phyloP scores from a whole-genome alignment of 2,888 invertebrate species.

The Drosophila mercatorum region DNA sequence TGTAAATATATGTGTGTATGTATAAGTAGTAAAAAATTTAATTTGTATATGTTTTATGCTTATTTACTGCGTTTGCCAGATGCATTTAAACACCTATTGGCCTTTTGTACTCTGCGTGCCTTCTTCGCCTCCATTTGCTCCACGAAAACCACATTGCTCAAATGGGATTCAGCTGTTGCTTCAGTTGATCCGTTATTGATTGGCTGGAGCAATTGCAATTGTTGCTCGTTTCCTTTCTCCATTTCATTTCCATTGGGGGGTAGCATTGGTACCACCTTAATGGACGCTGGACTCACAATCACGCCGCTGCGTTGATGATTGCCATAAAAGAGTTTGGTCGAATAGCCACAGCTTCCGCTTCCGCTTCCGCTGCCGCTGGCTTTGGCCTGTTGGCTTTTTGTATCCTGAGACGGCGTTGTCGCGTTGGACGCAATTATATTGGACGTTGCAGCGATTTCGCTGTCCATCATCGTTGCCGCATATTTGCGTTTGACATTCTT shows the following conservation, averaged over 20 bases:
- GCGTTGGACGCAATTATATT: slow-evolving; percentile 65
- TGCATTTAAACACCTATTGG: slow-evolving; percentile 84
- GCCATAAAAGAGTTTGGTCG: slow-evolving; percentile 77
- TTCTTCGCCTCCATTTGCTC: slow-evolving; percentile 82
- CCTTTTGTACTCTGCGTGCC: slow-evolving; percentile 85
- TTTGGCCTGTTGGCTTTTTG: slow-evolving; percentile 4
- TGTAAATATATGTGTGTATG: slow-evolving; percentile 59
- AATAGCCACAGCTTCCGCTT: slow-evolving; percentile 52
- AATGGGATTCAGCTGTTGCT: slow-evolving; percentile 33
- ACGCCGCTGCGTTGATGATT: slow-evolving; percentile 77
- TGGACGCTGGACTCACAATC: slow-evolving; percentile 76
- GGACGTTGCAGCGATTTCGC: slow-evolving; percentile 47
- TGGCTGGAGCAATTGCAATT: slow-evolving; percentile 13
- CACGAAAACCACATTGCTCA: slow-evolving; percentile 36
- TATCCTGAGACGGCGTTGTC: slow-evolving; percentile 42
- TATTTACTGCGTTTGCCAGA: slow-evolving; percentile 84
- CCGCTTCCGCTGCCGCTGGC: neutral
- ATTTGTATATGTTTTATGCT: slow-evolving; percentile 66
- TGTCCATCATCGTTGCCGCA: slow-evolving; percentile 33
- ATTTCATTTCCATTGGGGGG: slow-evolving; percentile 7
- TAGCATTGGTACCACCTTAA: slow-evolving; percentile 42
- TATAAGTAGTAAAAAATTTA: slow-evolving; percentile 63
- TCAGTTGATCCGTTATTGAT: slow-evolving; percentile 18
- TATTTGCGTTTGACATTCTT: slow-evolving; percentile 82
- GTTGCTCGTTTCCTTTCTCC: neutral